Evolutionary conservation across 2,113 vertebrate species (phyloP), one percentile per base, ranked within the genome.

Genomic region (Syrrhaptes paradoxus): DNA sequence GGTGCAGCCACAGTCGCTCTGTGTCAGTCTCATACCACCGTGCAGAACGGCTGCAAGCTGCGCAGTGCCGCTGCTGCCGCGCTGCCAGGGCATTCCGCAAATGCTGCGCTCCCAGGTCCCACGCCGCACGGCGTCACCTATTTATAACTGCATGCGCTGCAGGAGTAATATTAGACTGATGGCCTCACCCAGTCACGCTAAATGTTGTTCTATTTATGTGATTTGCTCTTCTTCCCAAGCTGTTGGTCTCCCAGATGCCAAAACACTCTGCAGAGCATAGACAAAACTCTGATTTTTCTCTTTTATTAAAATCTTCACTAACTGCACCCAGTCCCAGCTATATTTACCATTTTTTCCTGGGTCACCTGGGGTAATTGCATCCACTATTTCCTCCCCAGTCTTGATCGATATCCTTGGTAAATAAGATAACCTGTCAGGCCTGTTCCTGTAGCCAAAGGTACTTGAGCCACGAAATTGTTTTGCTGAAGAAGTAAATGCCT

Each of bases 81-180:
- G 86, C 83, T 21, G 83, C 26, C 19, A 17, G 38, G 0, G 59
- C 87, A 5, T 14, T 10, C 38, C 78, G 2, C 1, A n/a, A 70
- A 90, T 32, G 75, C 6, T 1, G 3, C 48, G 25, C 59, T 36
- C 10, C 36, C 67, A 1, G 76, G 71, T n/a, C 86, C 84, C 76
- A 22, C 8, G 5, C 93, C 19, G 29, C 78, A 15, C 3, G 3
- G 92, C 83, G 67, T 25, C 90, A 36, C 88, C 93, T 96, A 95
- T 97, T 95, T 96, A 94, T 96, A 96, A 84, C 95, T 15, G 46
- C 73, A 13, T 1, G 49, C 75, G 8, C 88, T n/a, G 79, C 93
- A 81, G 90, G 86, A 84, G 22, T 21, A 61, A 20, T 51, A 46
- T 24, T 22, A 88, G 95, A n/a, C 85, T 74, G 82, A 65, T 49